phyloP scores from a whole-genome alignment of 1,140 invertebrate species.

The Heliconius hermathena region DNA sequence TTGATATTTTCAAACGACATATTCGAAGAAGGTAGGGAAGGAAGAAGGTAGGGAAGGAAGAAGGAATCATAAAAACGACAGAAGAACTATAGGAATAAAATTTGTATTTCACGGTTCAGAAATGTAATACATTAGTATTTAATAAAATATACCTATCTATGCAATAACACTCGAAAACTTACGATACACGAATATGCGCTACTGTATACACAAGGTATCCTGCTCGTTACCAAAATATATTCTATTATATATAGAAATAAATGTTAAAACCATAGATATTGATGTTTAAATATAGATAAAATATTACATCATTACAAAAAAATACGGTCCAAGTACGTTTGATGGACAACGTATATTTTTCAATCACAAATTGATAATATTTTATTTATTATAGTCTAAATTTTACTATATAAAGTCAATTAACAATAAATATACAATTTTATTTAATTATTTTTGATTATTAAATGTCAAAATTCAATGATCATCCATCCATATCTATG shows the following conservation, averaged over 20 bases:
- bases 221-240: slow-evolving; percentile 13
- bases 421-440: background rate
- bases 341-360: background rate
- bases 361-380: background rate
- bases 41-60: slow-evolving; percentile 33
- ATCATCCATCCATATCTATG: background rate
- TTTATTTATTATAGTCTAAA: background rate
- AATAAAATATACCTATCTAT: slow-evolving; percentile 76
- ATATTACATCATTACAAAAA: background rate
- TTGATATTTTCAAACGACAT: no score
- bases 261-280: slow-evolving; percentile 11
- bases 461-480: background rate
- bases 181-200: slow-evolving; percentile 9
- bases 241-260: slow-evolving; percentile 9
- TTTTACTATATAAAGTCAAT: background rate
- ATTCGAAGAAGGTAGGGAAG: no score
- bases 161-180: slow-evolving; percentile 75
- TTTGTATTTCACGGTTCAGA: slow-evolving; percentile 75
- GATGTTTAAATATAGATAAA: background rate
- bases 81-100: slow-evolving; percentile 75
- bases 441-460: background rate
- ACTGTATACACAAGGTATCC: slow-evolving; percentile 50
- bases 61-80: slow-evolving; percentile 55
- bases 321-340: background rate
- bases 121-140: slow-evolving; percentile 76